Conservation (phyloP, 2,113 vertebrate species). For the Neodontobutis hainanensis region DNA sequence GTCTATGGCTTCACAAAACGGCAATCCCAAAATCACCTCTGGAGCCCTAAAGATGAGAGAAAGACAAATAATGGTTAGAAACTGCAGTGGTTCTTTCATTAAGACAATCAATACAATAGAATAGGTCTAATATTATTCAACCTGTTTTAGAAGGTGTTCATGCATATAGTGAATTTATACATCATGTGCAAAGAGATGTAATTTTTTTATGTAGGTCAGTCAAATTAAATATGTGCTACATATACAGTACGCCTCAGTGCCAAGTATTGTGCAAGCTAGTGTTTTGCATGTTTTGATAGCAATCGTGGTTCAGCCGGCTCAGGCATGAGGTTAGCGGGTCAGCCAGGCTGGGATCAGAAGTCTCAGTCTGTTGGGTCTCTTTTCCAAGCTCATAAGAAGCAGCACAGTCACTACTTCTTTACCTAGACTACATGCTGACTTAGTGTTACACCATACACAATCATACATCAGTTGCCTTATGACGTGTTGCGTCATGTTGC, state of each 20-base stretch:
- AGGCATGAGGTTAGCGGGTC: conserved; percentile 67
- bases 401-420: conserved; percentile 28
- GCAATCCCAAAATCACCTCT: conserved; percentile 99
- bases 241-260: background rate
- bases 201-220: too few species aligned
- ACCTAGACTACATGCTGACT: conserved; percentile 16
- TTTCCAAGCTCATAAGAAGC: conserved; percentile 25
- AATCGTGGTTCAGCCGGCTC: conserved; percentile 29
- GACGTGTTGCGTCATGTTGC: conserved; percentile 8
- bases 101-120: background rate
- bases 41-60: conserved; percentile 87
- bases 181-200: too few species aligned
- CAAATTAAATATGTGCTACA: too few species aligned
- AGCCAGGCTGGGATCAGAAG: conserved; percentile 47
- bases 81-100: background rate
- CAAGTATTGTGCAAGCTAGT: conserved; percentile 31
- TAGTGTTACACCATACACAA: background rate
- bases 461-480: background rate
- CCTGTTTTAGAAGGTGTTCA: too few species aligned
- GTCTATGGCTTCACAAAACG: conserved; percentile 99
- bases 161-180: too few species aligned
- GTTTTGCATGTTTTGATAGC: conserved; percentile 14
- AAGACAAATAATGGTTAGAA: conserved; percentile 32
- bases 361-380: conserved; percentile 41
- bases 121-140: too few species aligned